phyloP scores from a whole-genome alignment of 2,797 vertebrate species.

The Toxotes lorentzi region DNA sequence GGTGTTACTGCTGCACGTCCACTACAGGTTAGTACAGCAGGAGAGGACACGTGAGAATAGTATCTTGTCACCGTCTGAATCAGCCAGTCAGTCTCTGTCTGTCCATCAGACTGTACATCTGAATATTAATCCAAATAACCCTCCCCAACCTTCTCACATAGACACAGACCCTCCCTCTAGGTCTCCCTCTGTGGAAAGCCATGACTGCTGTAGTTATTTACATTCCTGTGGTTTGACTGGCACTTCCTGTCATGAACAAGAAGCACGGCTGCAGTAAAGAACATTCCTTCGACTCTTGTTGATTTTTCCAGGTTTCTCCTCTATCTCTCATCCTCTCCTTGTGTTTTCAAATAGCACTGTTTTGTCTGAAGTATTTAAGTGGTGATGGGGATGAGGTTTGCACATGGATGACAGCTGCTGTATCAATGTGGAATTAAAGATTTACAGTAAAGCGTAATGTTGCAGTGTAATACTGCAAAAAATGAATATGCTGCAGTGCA shows the following conservation, averaged over 20 bases:
- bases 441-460: neutral
- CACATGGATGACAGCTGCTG: neutral
- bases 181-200: constrained; percentile 66
- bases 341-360: neutral
- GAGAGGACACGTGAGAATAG: no score
- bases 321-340: neutral
- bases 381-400: neutral
- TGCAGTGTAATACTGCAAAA: neutral
- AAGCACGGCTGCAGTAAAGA: constrained; percentile 58
- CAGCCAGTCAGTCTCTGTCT: neutral
- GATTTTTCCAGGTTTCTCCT: constrained; percentile 23
- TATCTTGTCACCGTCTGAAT: no score
- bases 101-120: neutral
- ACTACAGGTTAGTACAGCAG: no score
- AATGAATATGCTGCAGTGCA: neutral
- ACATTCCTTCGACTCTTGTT: constrained; percentile 62
- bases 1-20: neutral
- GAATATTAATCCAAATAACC: neutral
- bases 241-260: constrained; percentile 72
- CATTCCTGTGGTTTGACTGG: constrained; percentile 79
- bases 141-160: constrained; percentile 12
- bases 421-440: neutral
- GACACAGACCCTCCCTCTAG: constrained; percentile 40
- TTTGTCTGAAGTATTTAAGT: neutral
- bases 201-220: constrained; percentile 74